phyloP scores from a whole-genome alignment of 1,140 invertebrate genomes.

The Lepeophtheirus salmonis region DNA sequence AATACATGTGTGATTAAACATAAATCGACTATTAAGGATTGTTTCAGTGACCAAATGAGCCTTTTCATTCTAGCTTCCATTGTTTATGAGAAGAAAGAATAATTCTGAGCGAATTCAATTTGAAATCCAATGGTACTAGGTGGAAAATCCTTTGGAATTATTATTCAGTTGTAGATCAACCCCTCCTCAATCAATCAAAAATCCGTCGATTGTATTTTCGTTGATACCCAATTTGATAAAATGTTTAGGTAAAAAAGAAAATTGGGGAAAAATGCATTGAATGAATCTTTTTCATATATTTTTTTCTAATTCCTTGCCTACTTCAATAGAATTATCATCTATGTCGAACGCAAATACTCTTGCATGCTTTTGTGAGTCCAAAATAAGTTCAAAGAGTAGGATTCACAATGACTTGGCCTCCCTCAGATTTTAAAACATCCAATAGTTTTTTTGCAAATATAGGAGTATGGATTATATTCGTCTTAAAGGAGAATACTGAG shows the following conservation, averaged over 20 bases:
- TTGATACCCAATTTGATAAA: not conserved
- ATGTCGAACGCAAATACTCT: not conserved
- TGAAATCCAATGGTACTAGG: not conserved
- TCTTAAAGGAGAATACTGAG: too few relatives aligned
- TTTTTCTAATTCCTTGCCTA: not conserved
- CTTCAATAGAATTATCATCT: not conserved
- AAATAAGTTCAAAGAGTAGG: not conserved
- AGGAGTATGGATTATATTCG: too few relatives aligned
- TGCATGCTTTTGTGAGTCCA: not conserved
- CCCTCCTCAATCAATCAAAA: not conserved
- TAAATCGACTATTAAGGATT: not conserved
- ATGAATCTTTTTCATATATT: not conserved
- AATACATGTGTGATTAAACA: not conserved
- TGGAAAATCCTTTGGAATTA: not conserved
- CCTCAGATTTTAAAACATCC: too few relatives aligned
- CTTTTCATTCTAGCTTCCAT: not conserved
- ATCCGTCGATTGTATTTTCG: not conserved
- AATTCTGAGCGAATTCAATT: not conserved
- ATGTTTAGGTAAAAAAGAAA: not conserved
- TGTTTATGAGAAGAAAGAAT: not conserved
- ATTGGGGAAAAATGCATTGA: not conserved
- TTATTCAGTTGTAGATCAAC: not conserved
- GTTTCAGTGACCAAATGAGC: too few relatives aligned
- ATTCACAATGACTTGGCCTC: not conserved
- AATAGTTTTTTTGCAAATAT: too few relatives aligned